Conservation (phyloP, 2,888 invertebrate genomes). For the Noctua comes region DNA sequence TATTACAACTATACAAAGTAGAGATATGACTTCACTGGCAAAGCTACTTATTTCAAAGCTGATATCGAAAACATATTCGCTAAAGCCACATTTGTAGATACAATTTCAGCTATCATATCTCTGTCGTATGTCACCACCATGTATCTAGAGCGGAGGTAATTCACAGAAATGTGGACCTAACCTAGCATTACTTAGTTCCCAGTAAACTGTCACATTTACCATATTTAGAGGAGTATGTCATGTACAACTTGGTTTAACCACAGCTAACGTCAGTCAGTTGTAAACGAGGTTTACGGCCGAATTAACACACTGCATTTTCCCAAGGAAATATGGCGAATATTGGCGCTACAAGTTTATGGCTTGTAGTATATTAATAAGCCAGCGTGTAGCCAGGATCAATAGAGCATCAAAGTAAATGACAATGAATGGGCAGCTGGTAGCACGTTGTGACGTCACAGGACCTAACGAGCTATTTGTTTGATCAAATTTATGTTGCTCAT, state of each 20-base stretch:
- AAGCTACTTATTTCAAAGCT: background rate
- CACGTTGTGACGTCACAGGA: constrained; percentile 62
- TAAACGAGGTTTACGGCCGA: constrained; percentile 26
- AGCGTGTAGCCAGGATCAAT: constrained; percentile 79
- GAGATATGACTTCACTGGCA: background rate
- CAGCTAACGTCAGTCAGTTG: constrained; percentile 14
- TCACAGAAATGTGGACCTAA: constrained; percentile 18
- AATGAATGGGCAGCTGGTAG: constrained; percentile 77
- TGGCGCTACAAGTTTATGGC: constrained; percentile 69
- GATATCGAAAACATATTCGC: background rate
- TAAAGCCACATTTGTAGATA: background rate
- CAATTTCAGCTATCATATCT: constrained; percentile 17
- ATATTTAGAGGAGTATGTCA: constrained; percentile 16
- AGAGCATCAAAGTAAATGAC: constrained; percentile 84
- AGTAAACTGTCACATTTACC: constrained; percentile 21
- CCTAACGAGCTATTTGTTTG: constrained; percentile 68
- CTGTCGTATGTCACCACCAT: constrained; percentile 20
- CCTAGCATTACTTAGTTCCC: constrained; percentile 14
- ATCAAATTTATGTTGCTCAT: constrained; percentile 67
- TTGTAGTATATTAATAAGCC: constrained; percentile 72
- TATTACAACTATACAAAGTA: no score
- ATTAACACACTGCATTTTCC: constrained; percentile 32
- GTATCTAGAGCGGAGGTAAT: constrained; percentile 4
- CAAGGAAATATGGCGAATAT: constrained; percentile 60
- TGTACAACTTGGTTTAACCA: constrained; percentile 20